Base-by-base conservation (phyloP, 2,113 vertebrate genomes). In the Macquaria ambigua region DNA sequence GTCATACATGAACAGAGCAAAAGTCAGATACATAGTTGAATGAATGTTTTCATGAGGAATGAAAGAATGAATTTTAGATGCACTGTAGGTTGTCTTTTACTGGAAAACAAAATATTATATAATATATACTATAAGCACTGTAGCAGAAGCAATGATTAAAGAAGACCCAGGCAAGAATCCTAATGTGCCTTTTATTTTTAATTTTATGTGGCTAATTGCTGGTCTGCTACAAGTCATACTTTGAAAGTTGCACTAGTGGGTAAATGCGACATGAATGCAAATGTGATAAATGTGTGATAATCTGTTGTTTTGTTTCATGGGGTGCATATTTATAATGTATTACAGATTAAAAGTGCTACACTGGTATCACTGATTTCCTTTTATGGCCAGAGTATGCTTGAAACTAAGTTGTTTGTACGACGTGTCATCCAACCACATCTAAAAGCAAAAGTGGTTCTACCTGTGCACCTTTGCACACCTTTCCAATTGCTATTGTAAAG, bases 21-120 rank as follows among this genome's bases (percentile, higher is more conserved):
- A 81, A 56, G 72, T 87, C 25, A 89, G 25, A 63, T 90, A 89
- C 77, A 74, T 83, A 64, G 73, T 76, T 43, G 89, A 87, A 80
- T 89, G 25, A 92, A 53, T 31, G 6, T 67, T 79, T 74, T 62
- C 10, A 55, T 56, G 12, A 14, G 59, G 3, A 37, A 64, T 48
- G 9, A 79, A 2, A 63, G 0, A 62, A 80, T 34, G 2, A n/a
- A 23, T 74, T 55, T 56, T 31, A 50, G 41, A 61, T 82, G 41
- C 34, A 79, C 63, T 84, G 20, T 23, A 41, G 43, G 12, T 37
- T 78, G 15, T 50, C 6, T 71, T 48, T 76, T 48, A 39, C 21
- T 85, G 41, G 3, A 46, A 85, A 82, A 74, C 4, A 16, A 75
- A 23, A 48, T n/a, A 53, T 37, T 15, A 23, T 18, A 74, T 53